These are phyloP conservation scores for Sminthurides aquaticus DNA, from an alignment of 2,888 invertebrate species.

Conservation along the genomic window DNA sequence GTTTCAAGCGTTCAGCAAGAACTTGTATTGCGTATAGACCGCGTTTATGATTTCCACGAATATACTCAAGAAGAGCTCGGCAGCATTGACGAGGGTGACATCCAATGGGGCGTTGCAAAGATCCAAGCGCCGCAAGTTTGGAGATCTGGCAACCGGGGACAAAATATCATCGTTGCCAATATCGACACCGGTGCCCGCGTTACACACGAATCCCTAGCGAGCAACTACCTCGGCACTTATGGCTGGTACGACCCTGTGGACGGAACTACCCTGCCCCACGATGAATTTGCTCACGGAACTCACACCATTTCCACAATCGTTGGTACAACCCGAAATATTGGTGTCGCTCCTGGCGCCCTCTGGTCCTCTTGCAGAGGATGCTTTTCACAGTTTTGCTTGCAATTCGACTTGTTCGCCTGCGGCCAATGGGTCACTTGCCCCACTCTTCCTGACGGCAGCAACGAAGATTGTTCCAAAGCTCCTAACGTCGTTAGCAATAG, in stretches of 20 bases:
- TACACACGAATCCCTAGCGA: constrained; percentile 8
- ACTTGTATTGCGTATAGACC: neutral
- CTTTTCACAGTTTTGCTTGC: constrained; percentile 3
- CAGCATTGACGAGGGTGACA: neutral
- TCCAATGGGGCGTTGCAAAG: constrained; percentile 7
- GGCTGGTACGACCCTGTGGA: constrained; percentile 12
- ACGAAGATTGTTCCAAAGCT: constrained; percentile 11
- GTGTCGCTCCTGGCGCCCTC: constrained; percentile 13
- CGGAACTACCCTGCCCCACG: neutral
- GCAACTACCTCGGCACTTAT: constrained; percentile 1
- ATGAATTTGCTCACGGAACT: neutral
- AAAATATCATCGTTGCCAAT: neutral
- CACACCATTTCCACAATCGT: constrained; percentile 7
- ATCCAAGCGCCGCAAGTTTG: constrained; percentile 10
- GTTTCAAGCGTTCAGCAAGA: constrained; percentile 1
- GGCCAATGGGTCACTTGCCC: constrained; percentile 16
- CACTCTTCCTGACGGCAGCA: neutral
- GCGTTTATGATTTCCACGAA: neutral
- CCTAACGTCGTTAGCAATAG: constrained; percentile 19
- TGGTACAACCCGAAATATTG: constrained; percentile 8
- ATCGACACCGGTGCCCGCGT: constrained; percentile 10
- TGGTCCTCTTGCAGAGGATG: constrained; percentile 20
- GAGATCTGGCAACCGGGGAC: constrained; percentile 4
- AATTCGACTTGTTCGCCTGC: constrained; percentile 6
- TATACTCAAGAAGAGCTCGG: neutral